Conservation (phyloP, 2,888 invertebrate species). For the Eristalis intricaria region DNA sequence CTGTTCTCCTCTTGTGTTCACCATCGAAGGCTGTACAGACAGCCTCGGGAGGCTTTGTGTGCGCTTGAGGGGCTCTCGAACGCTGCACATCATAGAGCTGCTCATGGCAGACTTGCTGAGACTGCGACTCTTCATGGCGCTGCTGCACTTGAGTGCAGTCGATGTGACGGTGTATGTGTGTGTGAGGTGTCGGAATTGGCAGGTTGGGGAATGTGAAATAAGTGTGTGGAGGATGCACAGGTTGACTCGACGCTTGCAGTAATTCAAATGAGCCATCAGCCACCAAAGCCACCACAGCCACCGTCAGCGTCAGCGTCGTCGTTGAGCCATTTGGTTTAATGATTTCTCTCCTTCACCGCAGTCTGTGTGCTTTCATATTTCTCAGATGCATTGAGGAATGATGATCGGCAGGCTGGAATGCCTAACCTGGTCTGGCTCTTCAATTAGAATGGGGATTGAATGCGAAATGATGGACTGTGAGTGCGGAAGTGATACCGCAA, state of each 20-base stretch:
- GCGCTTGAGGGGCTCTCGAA: conserved; percentile 36
- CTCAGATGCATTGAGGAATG: conserved; percentile 34
- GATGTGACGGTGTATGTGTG: conserved; percentile 51
- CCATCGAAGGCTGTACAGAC: not conserved
- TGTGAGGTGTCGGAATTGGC: conserved; percentile 71
- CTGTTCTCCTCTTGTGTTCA: conserved; percentile 21
- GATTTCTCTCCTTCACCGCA: conserved; percentile 37
- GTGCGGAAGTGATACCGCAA: conserved; percentile 35
- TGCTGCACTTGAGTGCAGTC: conserved; percentile 37
- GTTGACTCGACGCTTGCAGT: conserved; percentile 34
- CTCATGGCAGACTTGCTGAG: not conserved
- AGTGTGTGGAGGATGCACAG: conserved; percentile 22
- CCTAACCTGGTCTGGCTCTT: conserved; percentile 47
- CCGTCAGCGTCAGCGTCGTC: not conserved
- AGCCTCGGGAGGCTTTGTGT: conserved; percentile 10
- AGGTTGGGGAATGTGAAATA: conserved; percentile 64
- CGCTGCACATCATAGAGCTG: conserved; percentile 12
- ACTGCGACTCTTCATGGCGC: conserved; percentile 12
- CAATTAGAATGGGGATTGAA: conserved; percentile 64
- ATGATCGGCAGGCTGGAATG: conserved; percentile 16
- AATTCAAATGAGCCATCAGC: conserved; percentile 44
- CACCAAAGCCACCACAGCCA: not conserved
- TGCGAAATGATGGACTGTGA: conserved; percentile 53
- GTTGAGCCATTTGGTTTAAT: conserved; percentile 42
- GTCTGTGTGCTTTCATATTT: conserved; percentile 53